Evolutionary conservation across 2,797 vertebrate genomes (phyloP).

Genomic region (Tympanoctomys barrerae): DNA sequence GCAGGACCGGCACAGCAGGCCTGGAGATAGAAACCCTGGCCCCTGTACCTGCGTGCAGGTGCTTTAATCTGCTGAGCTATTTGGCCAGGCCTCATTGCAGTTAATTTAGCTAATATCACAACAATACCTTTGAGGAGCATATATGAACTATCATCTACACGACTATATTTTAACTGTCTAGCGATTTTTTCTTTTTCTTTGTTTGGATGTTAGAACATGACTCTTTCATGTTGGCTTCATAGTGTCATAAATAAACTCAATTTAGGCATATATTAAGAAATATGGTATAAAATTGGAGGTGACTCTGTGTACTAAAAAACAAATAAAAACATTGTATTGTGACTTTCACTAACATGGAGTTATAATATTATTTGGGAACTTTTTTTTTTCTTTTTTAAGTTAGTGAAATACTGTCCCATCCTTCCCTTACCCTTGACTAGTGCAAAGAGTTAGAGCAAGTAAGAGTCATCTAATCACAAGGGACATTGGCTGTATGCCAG

Average conservation of each 20-base stretch:
- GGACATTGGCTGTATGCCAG: background rate
- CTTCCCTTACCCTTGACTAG: conserved; percentile 54
- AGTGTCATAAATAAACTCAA: background rate
- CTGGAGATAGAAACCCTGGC: too few relatives aligned
- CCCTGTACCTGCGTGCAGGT: too few relatives aligned
- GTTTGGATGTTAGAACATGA: background rate
- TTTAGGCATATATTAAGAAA: background rate
- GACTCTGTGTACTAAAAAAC: background rate
- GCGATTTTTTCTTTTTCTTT: background rate
- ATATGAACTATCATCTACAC: background rate
- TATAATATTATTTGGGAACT: background rate
- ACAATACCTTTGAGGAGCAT: background rate
- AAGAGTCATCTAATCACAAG: conserved; percentile 9
- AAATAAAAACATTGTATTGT: background rate
- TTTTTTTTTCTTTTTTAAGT: background rate
- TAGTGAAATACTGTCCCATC: background rate
- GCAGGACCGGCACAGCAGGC: too few relatives aligned
- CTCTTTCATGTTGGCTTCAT: background rate
- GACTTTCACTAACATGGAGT: background rate
- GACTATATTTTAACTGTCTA: background rate
- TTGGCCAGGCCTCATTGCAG: background rate
- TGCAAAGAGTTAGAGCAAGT: background rate
- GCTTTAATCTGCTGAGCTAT: too few relatives aligned
- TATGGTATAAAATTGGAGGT: background rate
- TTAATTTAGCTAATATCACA: background rate